phyloP scores from a whole-genome alignment of 2,797 vertebrate species.

The Hydrophis major region DNA sequence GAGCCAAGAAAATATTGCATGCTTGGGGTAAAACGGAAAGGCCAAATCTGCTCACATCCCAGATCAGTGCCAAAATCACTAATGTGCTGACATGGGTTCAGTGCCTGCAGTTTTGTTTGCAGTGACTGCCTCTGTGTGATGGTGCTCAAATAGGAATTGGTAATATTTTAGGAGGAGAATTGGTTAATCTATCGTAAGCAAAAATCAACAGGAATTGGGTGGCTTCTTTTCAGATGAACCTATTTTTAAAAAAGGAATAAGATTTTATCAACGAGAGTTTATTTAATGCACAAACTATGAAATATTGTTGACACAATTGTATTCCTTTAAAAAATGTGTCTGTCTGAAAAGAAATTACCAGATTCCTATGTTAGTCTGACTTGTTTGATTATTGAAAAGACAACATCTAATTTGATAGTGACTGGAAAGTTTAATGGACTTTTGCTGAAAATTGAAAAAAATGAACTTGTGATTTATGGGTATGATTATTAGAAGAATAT shows the following conservation, averaged over 20 bases:
- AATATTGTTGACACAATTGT: background rate
- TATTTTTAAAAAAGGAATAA: background rate
- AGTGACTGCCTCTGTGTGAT: background rate
- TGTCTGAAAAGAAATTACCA: background rate
- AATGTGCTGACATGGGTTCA: background rate
- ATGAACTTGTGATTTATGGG: background rate
- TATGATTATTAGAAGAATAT: background rate
- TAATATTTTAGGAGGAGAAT: background rate
- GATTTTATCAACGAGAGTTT: background rate
- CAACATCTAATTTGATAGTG: background rate
- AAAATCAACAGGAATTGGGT: background rate
- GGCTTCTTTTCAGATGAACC: background rate
- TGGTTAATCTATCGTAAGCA: background rate
- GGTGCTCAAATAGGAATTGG: background rate
- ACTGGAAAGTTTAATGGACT: background rate
- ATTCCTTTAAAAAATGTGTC: background rate
- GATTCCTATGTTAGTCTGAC: background rate
- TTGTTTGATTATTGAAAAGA: background rate
- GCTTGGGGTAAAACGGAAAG: background rate
- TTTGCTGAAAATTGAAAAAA: background rate
- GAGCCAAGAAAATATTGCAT: conserved; percentile 15
- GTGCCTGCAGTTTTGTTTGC: background rate
- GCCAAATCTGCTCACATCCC: conserved; percentile 1
- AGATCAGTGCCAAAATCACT: conserved; percentile 10
- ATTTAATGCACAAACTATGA: background rate